These are phyloP conservation scores for Nemurella pictetii DNA, from an alignment of 2,888 invertebrate species.

Conservation along the genomic window DNA sequence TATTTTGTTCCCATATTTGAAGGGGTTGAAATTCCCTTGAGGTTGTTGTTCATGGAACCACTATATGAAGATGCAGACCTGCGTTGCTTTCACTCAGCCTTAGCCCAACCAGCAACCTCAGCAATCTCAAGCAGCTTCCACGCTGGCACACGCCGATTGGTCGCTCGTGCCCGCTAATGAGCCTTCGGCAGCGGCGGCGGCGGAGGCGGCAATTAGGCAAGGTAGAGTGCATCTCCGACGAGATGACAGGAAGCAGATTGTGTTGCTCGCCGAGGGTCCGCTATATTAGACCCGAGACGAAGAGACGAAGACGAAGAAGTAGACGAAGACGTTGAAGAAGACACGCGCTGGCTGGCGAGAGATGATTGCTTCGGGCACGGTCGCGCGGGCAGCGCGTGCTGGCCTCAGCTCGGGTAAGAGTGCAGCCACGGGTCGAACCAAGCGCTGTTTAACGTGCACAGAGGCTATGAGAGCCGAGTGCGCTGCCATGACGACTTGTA, in stretches of 20 bases:
- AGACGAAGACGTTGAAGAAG: no score
- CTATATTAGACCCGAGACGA: no score
- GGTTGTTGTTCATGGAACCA: no score
- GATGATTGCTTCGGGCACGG: neutral
- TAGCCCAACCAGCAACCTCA: no score
- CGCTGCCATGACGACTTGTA: neutral
- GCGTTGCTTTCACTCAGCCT: no score
- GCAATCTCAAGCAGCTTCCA: no score
- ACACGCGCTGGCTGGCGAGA: no score
- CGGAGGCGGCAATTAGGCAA: neutral
- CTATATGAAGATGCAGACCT: no score
- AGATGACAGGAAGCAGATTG: neutral
- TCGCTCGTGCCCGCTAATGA: neutral
- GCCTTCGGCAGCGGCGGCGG: neutral
- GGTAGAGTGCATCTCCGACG: neutral
- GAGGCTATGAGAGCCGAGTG: neutral
- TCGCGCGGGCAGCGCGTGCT: neutral
- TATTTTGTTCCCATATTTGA: no score
- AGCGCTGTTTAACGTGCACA: neutral
- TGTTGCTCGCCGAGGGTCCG: no score
- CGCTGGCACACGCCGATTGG: neutral
- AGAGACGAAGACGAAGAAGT: no score
- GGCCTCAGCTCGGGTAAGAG: neutral
- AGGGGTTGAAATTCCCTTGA: no score
- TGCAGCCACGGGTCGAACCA: neutral